These are phyloP conservation scores for Tinea semifulvella DNA, from an alignment of 2,888 invertebrate species.

Conservation along the genomic window DNA sequence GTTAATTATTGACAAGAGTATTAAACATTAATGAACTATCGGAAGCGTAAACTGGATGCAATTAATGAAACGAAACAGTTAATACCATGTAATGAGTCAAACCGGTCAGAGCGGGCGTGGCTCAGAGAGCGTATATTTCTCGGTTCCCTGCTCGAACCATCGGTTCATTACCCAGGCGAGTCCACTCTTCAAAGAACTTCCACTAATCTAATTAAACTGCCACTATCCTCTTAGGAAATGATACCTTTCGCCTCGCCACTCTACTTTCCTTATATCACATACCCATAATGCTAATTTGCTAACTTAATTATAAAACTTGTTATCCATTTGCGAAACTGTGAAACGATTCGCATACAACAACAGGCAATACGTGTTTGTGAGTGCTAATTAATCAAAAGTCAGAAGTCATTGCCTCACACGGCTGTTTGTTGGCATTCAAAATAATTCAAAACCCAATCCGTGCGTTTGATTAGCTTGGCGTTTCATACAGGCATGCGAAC, in stretches of 20 bases:
- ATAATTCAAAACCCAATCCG: slow-evolving; percentile 19
- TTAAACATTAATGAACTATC: slow-evolving; percentile 8
- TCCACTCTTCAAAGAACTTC: slow-evolving; percentile 41
- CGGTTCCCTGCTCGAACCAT: too few species aligned
- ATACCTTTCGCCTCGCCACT: neutral
- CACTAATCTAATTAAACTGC: slow-evolving; percentile 26
- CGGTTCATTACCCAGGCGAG: too few species aligned
- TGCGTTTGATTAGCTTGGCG: too few species aligned
- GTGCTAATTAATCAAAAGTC: slow-evolving; percentile 48
- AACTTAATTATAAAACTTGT: neutral
- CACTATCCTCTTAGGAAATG: neutral
- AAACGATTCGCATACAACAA: neutral
- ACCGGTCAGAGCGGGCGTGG: too few species aligned
- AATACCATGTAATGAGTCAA: neutral
- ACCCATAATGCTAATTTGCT: neutral
- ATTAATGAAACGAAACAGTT: slow-evolving; percentile 6
- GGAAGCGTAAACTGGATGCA: slow-evolving; percentile 7
- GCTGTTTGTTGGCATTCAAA: slow-evolving; percentile 46
- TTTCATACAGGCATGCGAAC: too few species aligned
- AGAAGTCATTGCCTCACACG: slow-evolving; percentile 43
- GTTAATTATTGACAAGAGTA: neutral
- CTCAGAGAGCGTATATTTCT: too few species aligned
- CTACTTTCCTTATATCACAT: neutral
- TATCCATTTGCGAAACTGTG: neutral
- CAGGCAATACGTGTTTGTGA: slow-evolving; percentile 28